phyloP scores from a whole-genome alignment of 2,113 vertebrate species.

The Neolamprologus ventralis region DNA sequence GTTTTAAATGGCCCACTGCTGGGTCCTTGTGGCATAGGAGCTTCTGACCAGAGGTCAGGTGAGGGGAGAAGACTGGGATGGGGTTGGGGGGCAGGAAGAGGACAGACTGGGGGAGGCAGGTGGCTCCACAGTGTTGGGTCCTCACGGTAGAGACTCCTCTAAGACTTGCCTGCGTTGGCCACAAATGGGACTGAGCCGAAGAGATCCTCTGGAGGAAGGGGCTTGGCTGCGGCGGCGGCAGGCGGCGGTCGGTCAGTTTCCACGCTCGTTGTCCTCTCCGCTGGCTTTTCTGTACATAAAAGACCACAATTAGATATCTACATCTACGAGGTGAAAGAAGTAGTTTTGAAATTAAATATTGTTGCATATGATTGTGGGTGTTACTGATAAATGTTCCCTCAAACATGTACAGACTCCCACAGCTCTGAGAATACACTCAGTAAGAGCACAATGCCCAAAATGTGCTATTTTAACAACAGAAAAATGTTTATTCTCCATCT shows the following conservation, averaged over 20 bases:
- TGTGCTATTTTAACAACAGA: neutral
- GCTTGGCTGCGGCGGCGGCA: constrained; percentile 57
- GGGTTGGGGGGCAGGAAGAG: neutral
- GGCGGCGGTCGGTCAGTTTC: constrained; percentile 55
- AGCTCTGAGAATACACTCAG: neutral
- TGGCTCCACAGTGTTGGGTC: constrained; percentile 59
- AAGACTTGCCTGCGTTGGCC: constrained; percentile 96
- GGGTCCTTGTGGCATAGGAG: neutral
- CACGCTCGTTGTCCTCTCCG: constrained; percentile 74
- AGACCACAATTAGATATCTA: neutral
- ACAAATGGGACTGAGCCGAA: constrained; percentile 93
- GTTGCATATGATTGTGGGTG: neutral
- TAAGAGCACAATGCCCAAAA: neutral
- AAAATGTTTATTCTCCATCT: neutral
- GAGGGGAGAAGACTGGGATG: neutral
- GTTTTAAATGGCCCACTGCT: neutral
- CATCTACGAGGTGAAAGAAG: neutral
- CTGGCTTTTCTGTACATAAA: constrained; percentile 76
- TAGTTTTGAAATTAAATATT: neutral
- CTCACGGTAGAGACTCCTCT: constrained; percentile 52
- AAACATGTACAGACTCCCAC: neutral
- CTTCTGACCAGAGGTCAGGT: neutral
- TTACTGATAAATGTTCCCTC: neutral
- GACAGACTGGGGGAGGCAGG: neutral
- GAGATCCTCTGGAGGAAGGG: constrained; percentile 81